Evolutionary conservation across 1,140 invertebrate species (phyloP).

Genomic region (Gonatopus flavifemur): DNA sequence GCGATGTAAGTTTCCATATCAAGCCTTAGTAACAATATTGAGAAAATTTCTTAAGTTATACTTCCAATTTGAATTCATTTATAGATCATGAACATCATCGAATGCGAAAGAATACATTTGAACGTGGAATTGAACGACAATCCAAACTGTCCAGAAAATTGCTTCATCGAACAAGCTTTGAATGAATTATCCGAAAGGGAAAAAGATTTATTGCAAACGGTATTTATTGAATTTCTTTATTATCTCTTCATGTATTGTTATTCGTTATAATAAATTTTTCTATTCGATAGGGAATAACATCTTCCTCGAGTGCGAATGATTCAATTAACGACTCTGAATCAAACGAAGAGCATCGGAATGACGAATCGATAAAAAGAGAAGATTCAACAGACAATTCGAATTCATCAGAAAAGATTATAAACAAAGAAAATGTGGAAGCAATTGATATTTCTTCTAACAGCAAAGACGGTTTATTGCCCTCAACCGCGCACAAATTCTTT

Average conservation of each 20-base stretch:
- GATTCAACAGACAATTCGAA: no score
- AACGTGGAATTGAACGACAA: slow-evolving; percentile 65
- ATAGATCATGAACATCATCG: slow-evolving; percentile 68
- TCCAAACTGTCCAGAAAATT: slow-evolving; percentile 76
- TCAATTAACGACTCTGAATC: no score
- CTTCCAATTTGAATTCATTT: not conserved
- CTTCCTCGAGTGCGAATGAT: no score
- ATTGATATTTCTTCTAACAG: slow-evolving; percentile 10
- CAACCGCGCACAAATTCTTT: slow-evolving; percentile 62
- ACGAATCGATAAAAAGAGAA: no score
- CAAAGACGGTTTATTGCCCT: slow-evolving; percentile 3
- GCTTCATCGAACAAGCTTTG: slow-evolving; percentile 83
- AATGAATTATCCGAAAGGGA: slow-evolving; percentile 61
- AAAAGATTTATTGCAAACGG: slow-evolving; percentile 23
- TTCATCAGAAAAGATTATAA: slow-evolving; percentile 2
- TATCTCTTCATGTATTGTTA: not conserved
- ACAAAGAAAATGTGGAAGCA: slow-evolving; percentile 8
- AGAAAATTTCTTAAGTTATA: not conserved
- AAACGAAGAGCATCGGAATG: no score
- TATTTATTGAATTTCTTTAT: slow-evolving; percentile 9
- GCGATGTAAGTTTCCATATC: slow-evolving; percentile 62
- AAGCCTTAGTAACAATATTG: not conserved
- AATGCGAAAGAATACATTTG: slow-evolving; percentile 73
- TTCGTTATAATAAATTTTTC: no score
- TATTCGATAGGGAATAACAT: no score